Evolutionary conservation across 2,888 invertebrate genomes (phyloP), one percentile per base, ranked within the genome.

Genomic region (Nezara viridula): DNA sequence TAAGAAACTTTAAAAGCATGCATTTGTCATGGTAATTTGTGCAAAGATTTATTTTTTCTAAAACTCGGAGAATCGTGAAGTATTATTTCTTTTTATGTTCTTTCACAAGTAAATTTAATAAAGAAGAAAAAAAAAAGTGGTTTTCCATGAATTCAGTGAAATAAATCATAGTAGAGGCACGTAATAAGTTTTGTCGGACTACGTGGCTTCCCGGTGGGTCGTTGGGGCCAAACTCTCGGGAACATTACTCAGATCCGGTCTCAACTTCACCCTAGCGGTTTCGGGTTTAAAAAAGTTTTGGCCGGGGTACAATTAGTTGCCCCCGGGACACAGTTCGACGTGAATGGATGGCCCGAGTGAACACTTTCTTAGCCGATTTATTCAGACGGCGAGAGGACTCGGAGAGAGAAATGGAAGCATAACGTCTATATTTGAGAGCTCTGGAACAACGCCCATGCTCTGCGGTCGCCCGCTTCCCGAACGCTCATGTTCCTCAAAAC

Each of bases 341-440:
- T 81, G 81, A 81, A 81, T 81, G 81, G 81, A 81, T 81, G 81
- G n/a, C 81, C 81, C 81, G 6, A 4, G 3, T 12, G 44, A 44
- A 37, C 44, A 40, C n/a, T 81, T 81, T 47, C 81, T 81, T 47
- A 47, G 37, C 44, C 44, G 81, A 81, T 81, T 81, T 81, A 81
- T 81, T 81, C 44, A 81, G 81, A 4, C 44, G 44, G 44, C n/a
- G 81, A 47, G 44, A 21, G 81, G 24, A 40, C 40, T 77, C 40
- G 4, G 14, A 2, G 60, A 60, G 60, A 73, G 66, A 73, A 73
- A 81, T 81, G 81, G 44, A 40, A 81, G 44, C 81, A 81, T 81
- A 81, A 81, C 81, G 81, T 81, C 81, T 81, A 81, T 81, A 81
- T 81, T 47, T 81, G 81, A 81, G 44, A 44, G 44, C n/a, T 16